Percentiles rank a stretch among this genome's conserved stretches.
phyloP scores from a whole-genome alignment of 2,888 invertebrate genomes.

The Isotomurus palustris region DNA sequence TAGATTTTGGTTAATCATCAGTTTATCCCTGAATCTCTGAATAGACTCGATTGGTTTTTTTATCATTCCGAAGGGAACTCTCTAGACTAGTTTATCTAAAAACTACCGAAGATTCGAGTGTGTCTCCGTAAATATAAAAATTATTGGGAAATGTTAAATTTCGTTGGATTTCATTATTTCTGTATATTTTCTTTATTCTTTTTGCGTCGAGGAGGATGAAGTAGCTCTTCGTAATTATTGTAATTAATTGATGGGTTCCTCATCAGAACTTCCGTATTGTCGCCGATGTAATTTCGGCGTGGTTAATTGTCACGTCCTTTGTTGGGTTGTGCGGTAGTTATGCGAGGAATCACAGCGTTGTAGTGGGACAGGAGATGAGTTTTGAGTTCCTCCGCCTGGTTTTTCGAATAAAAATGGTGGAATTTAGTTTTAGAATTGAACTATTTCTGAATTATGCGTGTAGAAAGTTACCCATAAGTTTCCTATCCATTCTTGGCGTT shows the following conservation, averaged over 20 bases:
- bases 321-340: constrained; percentile 30
- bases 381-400: not conserved
- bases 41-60: too few relatives aligned
- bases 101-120: too few relatives aligned
- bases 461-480: constrained; percentile 30
- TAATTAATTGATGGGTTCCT: too few relatives aligned
- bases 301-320: constrained; percentile 36
- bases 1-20: too few relatives aligned
- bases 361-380: constrained; percentile 26
- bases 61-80: too few relatives aligned
- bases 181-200: not conserved
- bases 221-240: too few relatives aligned
- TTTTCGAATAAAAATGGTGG: not conserved
- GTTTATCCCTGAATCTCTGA: too few relatives aligned
- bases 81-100: too few relatives aligned
- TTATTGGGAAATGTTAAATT: too few relatives aligned
- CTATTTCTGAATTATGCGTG: not conserved
- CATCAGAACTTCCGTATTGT: constrained; percentile 31
- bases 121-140: too few relatives aligned
- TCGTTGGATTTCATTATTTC: too few relatives aligned
- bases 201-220: not conserved
- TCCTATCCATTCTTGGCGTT: constrained; percentile 43
- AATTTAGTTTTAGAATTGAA: not conserved
- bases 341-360: constrained; percentile 45
- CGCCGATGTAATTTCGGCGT: constrained; percentile 36